Evolutionary conservation across 2,797 vertebrate genomes (phyloP).

Genomic region (Falco cherrug): DNA sequence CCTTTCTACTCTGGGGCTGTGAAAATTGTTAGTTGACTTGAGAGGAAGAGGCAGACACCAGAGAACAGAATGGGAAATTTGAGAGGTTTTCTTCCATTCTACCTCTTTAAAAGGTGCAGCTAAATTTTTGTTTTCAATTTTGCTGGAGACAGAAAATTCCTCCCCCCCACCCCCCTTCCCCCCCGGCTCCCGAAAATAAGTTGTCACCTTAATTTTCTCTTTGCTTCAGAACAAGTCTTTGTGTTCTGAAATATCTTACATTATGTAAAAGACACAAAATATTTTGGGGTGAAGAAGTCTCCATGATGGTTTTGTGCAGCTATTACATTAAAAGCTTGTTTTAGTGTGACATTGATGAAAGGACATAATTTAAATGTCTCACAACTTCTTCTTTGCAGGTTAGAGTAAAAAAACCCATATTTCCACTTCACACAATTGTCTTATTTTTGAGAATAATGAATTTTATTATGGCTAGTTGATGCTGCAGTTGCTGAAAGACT

Average conservation of each 20-base stretch:
- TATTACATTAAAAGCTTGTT: not conserved
- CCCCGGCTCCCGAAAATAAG: not conserved
- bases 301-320: not conserved
- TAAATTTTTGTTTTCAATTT: not conserved
- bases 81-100: not conserved
- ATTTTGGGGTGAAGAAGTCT: not conserved
- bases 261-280: not conserved
- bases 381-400: constrained; percentile 78
- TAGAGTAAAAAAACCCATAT: constrained; percentile 60
- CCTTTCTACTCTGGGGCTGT: not conserved
- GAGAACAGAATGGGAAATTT: not conserved
- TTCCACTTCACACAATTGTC: not conserved
- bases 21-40: not conserved
- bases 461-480: constrained; percentile 48
- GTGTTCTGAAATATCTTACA: not conserved
- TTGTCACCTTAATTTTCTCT: not conserved
- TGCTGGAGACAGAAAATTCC: not conserved
- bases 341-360: constrained; percentile 19
- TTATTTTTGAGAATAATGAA: constrained; percentile 57
- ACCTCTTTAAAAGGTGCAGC: not conserved
- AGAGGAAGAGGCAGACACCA: not conserved
- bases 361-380: constrained; percentile 59
- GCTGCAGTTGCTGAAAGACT: constrained; percentile 31
- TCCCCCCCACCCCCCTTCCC: too few species aligned
- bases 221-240: not conserved